phyloP scores from a whole-genome alignment of 2,888 invertebrate genomes.

The Trisateles emortualis region DNA sequence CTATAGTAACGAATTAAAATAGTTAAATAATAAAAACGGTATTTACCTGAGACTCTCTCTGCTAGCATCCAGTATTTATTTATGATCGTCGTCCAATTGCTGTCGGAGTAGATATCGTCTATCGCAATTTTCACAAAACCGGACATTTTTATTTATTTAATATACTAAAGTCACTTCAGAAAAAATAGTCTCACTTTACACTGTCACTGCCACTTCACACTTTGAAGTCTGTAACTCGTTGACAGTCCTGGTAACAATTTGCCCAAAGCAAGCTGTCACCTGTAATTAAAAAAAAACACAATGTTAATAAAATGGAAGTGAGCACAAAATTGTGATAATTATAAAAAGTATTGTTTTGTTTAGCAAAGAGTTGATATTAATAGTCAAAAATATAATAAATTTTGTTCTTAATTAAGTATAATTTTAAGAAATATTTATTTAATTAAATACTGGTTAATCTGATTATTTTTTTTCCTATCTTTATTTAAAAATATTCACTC shows the following conservation, averaged over 20 bases:
- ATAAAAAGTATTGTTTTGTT: too few species aligned
- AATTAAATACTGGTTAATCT: too few species aligned
- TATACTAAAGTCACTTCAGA: conserved; percentile 42
- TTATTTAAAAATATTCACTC: too few species aligned
- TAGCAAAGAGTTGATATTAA: too few species aligned
- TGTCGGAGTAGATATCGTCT: conserved; percentile 88
- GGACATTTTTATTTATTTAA: conserved; percentile 79
- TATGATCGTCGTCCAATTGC: conserved; percentile 88
- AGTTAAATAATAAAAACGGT: conserved; percentile 12
- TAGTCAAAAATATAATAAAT: too few species aligned
- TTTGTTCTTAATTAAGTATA: too few species aligned
- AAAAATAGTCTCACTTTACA: conserved; percentile 57
- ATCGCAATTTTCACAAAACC: conserved; percentile 89
- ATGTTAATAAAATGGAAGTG: conserved; percentile 9
- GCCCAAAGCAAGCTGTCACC: conserved; percentile 79
- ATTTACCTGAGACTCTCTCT: conserved; percentile 91
- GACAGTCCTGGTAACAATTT: conserved; percentile 68
- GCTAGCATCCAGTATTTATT: conserved; percentile 91
- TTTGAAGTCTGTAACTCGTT: conserved; percentile 32
- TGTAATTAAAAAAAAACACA: conserved; percentile 59
- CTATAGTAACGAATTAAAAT: too few species aligned
- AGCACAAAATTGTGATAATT: background rate
- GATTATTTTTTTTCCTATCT: too few species aligned
- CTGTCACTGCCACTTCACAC: conserved; percentile 67
- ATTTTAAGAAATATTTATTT: too few species aligned